A percentile compares a stretch with the other conserved stretches of the same genome.
These are phyloP conservation scores for Lycorma delicatula DNA, from an alignment of 1,140 invertebrate species.

Conservation along the genomic window DNA sequence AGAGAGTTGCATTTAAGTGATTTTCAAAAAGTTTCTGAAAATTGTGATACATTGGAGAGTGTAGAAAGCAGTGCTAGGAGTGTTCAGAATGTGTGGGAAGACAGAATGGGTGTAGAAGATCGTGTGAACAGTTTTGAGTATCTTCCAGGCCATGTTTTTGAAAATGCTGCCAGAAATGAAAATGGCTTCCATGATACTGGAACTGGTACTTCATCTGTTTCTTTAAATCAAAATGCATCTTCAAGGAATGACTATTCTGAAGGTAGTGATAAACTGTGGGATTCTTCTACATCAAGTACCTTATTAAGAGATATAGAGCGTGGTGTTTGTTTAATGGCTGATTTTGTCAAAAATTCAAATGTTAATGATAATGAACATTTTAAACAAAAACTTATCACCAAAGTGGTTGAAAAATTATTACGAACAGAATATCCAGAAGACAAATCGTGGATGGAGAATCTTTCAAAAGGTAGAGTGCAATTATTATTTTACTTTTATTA, in stretches of 20 bases:
- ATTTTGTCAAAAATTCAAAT: slow-evolving; percentile 34
- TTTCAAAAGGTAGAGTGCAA: too few species aligned
- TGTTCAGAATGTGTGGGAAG: not conserved
- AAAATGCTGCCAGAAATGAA: slow-evolving; percentile 27
- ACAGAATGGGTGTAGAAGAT: slow-evolving; percentile 24
- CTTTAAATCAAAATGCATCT: not conserved
- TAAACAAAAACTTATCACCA: slow-evolving; percentile 36
- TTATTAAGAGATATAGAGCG: slow-evolving; percentile 39
- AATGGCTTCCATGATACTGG: not conserved
- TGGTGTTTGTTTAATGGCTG: slow-evolving; percentile 40
- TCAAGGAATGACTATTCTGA: slow-evolving; percentile 7
- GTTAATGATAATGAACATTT: slow-evolving; percentile 13
- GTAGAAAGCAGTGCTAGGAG: slow-evolving; percentile 13
- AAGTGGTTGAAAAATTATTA: slow-evolving; percentile 40
- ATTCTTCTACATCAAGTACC: slow-evolving; percentile 34
- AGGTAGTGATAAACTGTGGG: not conserved
- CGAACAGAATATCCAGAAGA: slow-evolving; percentile 20
- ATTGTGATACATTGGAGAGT: slow-evolving; percentile 19
- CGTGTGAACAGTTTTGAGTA: slow-evolving; percentile 44
- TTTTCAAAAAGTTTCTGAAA: not conserved
- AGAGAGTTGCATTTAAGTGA: not conserved
- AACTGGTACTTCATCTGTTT: slow-evolving; percentile 8
- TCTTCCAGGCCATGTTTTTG: slow-evolving; percentile 40
- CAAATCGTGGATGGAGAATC: too few species aligned
- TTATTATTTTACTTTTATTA: too few species aligned